Evolutionary conservation across 2,888 invertebrate species (phyloP).

Genomic region (Oligia latruncula): DNA sequence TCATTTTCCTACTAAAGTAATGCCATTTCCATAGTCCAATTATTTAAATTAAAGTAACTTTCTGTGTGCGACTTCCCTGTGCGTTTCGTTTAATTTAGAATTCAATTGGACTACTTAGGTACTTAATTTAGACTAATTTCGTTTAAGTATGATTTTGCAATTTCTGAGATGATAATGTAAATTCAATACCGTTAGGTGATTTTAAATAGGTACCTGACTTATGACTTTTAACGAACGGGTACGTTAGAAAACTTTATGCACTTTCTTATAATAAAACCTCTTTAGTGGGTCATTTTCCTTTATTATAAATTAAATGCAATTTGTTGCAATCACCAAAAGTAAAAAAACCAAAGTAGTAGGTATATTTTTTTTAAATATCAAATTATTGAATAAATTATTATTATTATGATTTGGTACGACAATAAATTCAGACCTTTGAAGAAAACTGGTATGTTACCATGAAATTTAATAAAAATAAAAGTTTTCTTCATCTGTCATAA

Average conservation of each 20-base stretch:
- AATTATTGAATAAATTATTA: not conserved
- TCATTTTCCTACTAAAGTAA: not conserved
- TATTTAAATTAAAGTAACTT: not conserved
- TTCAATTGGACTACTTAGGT: not conserved
- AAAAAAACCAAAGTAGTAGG: too few species aligned
- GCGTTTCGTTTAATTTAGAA: conserved; percentile 4
- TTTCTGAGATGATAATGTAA: not conserved
- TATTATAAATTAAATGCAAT: not conserved
- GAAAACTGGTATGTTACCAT: not conserved
- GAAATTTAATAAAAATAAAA: not conserved
- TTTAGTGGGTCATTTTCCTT: not conserved
- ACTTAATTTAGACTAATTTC: not conserved
- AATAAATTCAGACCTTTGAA: not conserved
- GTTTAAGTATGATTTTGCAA: conserved; percentile 1
- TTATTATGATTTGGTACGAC: not conserved
- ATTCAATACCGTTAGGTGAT: not conserved
- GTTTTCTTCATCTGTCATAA: not conserved
- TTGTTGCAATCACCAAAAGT: too few species aligned
- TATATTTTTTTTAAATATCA: not conserved
- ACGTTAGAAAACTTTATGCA: not conserved
- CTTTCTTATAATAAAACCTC: not conserved
- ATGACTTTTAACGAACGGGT: not conserved
- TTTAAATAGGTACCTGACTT: not conserved
- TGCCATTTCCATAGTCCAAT: not conserved
- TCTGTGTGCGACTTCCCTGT: not conserved